These are phyloP conservation scores for Pilophorus perplexus DNA, from an alignment of 2,888 invertebrate species.

Conservation along the genomic window DNA sequence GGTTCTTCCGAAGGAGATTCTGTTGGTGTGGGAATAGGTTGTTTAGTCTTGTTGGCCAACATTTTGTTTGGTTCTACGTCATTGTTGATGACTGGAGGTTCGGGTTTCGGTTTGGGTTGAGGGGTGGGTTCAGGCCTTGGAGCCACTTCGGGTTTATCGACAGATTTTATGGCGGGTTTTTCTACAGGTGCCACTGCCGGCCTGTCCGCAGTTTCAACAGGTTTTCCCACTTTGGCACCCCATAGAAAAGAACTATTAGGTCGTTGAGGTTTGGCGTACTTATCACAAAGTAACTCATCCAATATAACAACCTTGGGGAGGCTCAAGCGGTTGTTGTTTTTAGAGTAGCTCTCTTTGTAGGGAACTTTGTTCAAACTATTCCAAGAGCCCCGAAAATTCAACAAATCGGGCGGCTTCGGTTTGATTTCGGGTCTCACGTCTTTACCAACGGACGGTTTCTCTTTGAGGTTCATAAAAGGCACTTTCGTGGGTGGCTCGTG, in stretches of 20 bases:
- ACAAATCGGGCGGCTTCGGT: constrained; percentile 39
- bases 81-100: background rate
- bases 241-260: constrained; percentile 68
- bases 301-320: constrained; percentile 41
- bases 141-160: constrained; percentile 1
- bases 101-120: background rate
- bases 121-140: background rate
- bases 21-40: background rate
- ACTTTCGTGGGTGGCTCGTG: background rate
- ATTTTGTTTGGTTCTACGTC: background rate
- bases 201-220: background rate
- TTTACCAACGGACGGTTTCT: background rate
- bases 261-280: constrained; percentile 50
- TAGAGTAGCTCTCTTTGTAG: constrained; percentile 23
- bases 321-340: constrained; percentile 42
- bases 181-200: background rate
- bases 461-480: background rate
- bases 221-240: constrained; percentile 54
- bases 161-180: too few species aligned
- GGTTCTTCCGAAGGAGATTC: background rate
- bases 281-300: constrained; percentile 2
- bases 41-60: background rate
- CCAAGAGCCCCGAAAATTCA: background rate
- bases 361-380: background rate
- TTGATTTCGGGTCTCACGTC: constrained; percentile 37